Base-by-base conservation (phyloP, 2,888 invertebrate genomes). In the Hydropsyche betteni region DNA sequence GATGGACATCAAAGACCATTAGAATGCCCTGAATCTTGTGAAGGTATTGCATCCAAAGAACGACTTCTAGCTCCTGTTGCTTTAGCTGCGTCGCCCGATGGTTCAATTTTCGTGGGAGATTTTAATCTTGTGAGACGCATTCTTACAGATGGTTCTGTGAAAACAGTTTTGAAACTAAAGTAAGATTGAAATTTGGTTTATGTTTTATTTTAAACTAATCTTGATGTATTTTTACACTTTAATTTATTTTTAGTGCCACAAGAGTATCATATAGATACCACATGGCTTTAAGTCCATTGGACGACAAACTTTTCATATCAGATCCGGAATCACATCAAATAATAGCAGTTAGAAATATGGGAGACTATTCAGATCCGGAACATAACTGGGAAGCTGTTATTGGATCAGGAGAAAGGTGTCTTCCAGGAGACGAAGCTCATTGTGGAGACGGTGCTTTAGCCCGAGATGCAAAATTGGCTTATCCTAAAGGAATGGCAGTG, bases 401-500 rank as follows among this genome's bases (percentile, higher is more conserved):
- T 0, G 98, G 98, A 0, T 97, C 96, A 0, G 98, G 98, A 0
- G 95, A 96, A 84, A 89, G 97, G 80, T 98, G 98, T 83, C 86
- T 96, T 3, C 96, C 96, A 0, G 96, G 97, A 2, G 96, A 96
- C 83, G 95, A 96, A 83, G 95, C 96, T 0, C 95, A 96, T 81
- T 99, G 99, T 84, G 99, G 99, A 0, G 99, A 99, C 83, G 97
- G 97, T 1, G 97, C 96, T 0, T 85, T 94, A 68, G 98, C 98
- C 0, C 89, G 94, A 75, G 95, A 96, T 82, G 98, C 99, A 0
- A 96, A 96, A 83, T 89, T 99, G 6, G 95, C 96, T 0, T 97
- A 97, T 84, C 97, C 98, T 0, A 99, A 99, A 88, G 97, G 97
- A 81, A 95, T 98, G 12, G 97, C 98, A 0, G 95, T 98, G 0